These are phyloP conservation scores for Nesometra sesokonis DNA, from an alignment of 35 echinoderm and acorn worm genomes.

Conservation along the genomic window DNA sequence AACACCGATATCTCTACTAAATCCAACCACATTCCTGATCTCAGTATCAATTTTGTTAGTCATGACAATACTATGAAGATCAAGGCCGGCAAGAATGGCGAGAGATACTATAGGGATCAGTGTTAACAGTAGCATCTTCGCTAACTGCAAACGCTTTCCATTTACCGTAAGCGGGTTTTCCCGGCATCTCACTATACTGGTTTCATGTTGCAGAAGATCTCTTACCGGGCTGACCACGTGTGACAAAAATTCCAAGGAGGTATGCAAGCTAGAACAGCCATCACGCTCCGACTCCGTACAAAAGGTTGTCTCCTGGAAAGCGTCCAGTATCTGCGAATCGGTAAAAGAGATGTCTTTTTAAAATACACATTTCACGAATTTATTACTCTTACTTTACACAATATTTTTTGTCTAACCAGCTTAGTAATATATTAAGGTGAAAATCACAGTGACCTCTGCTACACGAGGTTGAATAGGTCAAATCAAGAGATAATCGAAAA, in stretches of 20 bases:
- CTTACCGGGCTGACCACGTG: constrained; percentile 37
- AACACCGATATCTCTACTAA: not conserved
- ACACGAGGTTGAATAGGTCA: too few species aligned
- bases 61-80: constrained; percentile 36
- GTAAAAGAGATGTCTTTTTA: too few species aligned
- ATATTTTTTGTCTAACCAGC: too few species aligned
- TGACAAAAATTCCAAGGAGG: not conserved
- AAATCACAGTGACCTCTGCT: too few species aligned
- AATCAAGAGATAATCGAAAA: too few species aligned
- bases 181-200: constrained; percentile 34
- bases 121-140: constrained; percentile 49
- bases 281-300: not conserved
- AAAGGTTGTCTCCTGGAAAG: too few species aligned
- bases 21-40: not conserved
- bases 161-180: constrained; percentile 47
- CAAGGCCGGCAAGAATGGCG: constrained; percentile 44
- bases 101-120: constrained; percentile 47
- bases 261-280: not conserved
- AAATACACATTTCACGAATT: too few species aligned
- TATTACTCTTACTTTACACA: too few species aligned
- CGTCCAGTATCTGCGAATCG: too few species aligned
- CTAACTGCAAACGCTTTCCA: constrained; percentile 58
- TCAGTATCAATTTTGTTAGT: constrained; percentile 29
- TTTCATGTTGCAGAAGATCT: constrained; percentile 35
- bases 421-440: too few species aligned